phyloP scores from a whole-genome alignment of 2,888 invertebrate genomes.

The Geotrupes spiniger region DNA sequence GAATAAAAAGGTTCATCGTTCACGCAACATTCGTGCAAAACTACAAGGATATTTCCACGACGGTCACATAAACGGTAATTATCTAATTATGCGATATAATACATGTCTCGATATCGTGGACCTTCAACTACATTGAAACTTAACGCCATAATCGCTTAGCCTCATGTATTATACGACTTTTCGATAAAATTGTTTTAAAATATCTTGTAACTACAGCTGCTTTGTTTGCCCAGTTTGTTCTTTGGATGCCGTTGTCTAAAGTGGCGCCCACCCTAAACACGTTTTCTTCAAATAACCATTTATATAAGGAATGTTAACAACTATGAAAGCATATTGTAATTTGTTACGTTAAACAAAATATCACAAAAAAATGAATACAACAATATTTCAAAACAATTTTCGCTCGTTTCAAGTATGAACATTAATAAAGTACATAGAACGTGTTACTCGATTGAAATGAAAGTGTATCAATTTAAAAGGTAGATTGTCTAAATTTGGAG shows the following conservation, averaged over 20 bases:
- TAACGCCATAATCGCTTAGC: no score
- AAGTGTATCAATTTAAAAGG: no score
- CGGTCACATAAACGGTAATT: not conserved
- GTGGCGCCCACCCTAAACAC: no score
- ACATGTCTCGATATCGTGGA: conserved; percentile 1
- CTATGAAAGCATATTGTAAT: no score
- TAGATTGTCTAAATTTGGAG: conserved; percentile 15
- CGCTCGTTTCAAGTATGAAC: conserved; percentile 1
- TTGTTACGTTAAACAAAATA: not conserved
- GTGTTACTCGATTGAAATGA: not conserved
- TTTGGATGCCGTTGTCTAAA: no score
- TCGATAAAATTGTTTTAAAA: conserved; percentile 5
- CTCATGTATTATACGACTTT: not conserved
- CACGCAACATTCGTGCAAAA: not conserved
- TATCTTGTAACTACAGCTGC: not conserved
- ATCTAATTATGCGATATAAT: not conserved
- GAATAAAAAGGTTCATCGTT: conserved; percentile 7
- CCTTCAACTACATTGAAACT: conserved; percentile 4
- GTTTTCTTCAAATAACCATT: no score
- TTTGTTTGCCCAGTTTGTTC: no score
- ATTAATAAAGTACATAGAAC: conserved; percentile 5
- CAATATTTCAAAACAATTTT: conserved; percentile 4
- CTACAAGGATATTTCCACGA: not conserved
- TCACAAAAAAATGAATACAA: not conserved
- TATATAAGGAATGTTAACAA: no score